Conservation (phyloP, 2,888 invertebrate species). For the Mimas tiliae region DNA sequence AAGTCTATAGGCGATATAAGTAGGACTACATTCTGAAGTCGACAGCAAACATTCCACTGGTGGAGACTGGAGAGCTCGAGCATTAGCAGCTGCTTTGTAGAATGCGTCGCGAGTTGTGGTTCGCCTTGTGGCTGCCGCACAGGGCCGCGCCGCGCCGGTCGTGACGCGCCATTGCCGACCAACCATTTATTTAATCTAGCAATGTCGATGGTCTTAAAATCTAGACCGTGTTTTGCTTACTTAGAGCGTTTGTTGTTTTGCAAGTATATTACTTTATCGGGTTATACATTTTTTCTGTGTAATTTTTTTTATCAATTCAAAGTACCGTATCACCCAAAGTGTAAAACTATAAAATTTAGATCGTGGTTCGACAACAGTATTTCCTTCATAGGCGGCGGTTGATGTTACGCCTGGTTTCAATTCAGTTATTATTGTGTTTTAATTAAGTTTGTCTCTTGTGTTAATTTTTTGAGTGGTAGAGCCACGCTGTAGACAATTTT, state of each 20-base stretch:
- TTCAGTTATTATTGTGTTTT: background rate
- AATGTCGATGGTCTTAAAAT: slow-evolving; percentile 37
- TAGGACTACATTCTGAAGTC: slow-evolving; percentile 37
- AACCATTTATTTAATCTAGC: slow-evolving; percentile 38
- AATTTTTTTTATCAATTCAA: background rate
- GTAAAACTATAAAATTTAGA: background rate
- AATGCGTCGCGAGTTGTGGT: slow-evolving; percentile 53
- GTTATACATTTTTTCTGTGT: background rate
- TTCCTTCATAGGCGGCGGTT: background rate
- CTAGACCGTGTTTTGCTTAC: slow-evolving; percentile 24
- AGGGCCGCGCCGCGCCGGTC: slow-evolving; percentile 31
- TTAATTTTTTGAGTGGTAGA: background rate
- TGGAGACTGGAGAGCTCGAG: slow-evolving; percentile 32
- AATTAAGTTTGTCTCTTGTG: background rate
- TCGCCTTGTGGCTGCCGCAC: slow-evolving; percentile 64
- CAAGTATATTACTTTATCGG: background rate
- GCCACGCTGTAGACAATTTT: too few species aligned
- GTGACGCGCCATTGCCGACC: slow-evolving; percentile 28
- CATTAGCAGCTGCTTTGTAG: slow-evolving; percentile 43
- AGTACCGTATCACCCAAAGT: background rate
- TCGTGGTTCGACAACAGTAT: background rate
- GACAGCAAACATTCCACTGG: slow-evolving; percentile 36
- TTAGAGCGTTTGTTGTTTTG: background rate
- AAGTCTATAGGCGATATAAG: slow-evolving; percentile 28
- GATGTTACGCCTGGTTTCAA: background rate